Conservation (phyloP, 2,888 invertebrate species). For the Acanthococcus lagerstroemiae region DNA sequence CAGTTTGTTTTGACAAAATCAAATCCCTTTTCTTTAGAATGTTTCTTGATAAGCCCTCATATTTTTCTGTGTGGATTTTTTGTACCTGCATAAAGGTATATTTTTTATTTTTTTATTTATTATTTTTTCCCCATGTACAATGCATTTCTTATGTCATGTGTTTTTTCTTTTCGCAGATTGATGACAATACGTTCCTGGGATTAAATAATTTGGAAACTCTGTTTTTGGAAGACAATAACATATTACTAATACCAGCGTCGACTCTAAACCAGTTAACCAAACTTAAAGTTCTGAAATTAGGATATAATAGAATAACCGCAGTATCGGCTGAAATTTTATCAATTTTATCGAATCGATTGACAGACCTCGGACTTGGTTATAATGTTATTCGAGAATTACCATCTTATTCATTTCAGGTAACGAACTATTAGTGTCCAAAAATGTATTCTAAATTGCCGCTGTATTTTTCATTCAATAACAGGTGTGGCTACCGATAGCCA, state of each 20-base stretch:
- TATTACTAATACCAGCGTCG: constrained; percentile 71
- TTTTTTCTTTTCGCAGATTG: constrained; percentile 52
- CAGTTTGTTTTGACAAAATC: too few species aligned
- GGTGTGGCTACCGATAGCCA: too few species aligned
- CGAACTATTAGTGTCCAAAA: too few species aligned
- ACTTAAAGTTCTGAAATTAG: constrained; percentile 61
- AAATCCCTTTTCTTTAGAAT: too few species aligned
- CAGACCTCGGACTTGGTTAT: constrained; percentile 64
- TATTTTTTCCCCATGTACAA: constrained; percentile 1
- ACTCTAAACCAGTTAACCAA: constrained; percentile 70
- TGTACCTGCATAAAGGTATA: too few species aligned
- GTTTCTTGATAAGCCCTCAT: too few species aligned
- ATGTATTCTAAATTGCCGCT: too few species aligned
- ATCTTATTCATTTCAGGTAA: constrained; percentile 59
- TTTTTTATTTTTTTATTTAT: neutral
- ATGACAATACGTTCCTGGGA: constrained; percentile 79
- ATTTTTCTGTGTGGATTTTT: too few species aligned
- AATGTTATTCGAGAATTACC: constrained; percentile 82
- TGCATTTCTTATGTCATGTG: neutral
- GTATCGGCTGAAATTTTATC: constrained; percentile 66
- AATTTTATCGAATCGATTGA: constrained; percentile 56
- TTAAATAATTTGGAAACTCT: constrained; percentile 63
- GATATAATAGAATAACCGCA: constrained; percentile 79
- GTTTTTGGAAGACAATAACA: constrained; percentile 75
- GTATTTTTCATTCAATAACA: too few species aligned